Base-by-base conservation (phyloP, 2,888 invertebrate genomes). In the Drosophila nr. perissopoda region DNA sequence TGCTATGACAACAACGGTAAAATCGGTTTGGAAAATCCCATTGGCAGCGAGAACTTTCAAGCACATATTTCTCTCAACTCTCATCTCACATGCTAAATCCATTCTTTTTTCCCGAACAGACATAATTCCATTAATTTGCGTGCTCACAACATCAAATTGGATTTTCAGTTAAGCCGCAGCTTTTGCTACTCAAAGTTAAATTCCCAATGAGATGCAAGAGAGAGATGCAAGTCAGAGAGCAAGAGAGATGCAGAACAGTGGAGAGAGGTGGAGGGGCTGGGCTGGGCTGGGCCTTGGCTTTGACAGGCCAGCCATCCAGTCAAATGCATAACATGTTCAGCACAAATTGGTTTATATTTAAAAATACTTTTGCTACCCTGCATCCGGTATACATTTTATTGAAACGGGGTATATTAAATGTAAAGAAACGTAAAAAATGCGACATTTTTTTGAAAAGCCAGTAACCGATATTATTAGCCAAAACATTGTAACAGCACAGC, bases 101-200 rank as follows among this genome's bases (percentile, higher is more conserved):
- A 69, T 77, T 77, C 42, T 76, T 65, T 33, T 49, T 51, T 68
- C 34, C 11, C 75, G 57, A 66, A 31, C 82, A 71, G 63, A 70
- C 81, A 86, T 88, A 84, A 83, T 86, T 84, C 88, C 72, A 84
- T 84, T 84, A 86, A 84, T 83, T 84, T 85, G 81, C 71, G 71
- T 70, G 74, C 67, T 67, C 69, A 60, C 83, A 78, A 60, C 83
- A 78, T 79, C 70, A 83, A 79, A 88, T 74, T 72, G 79, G 74
- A 81, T 81, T 79, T 76, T 52, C 49, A 49, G 64, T 61, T 71
- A 74, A 80, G 82, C 76, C 64, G 21, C 52, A 60, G 62, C 69
- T 57, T 66, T 67, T 67, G 52, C 76, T 31, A 52, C 53, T 51
- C 65, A 31, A 25, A 52, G 25, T 60, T 25, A 51, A 59, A 49